Evolutionary conservation across 2,888 invertebrate species (phyloP).

Genomic region (Metalampra italica): DNA sequence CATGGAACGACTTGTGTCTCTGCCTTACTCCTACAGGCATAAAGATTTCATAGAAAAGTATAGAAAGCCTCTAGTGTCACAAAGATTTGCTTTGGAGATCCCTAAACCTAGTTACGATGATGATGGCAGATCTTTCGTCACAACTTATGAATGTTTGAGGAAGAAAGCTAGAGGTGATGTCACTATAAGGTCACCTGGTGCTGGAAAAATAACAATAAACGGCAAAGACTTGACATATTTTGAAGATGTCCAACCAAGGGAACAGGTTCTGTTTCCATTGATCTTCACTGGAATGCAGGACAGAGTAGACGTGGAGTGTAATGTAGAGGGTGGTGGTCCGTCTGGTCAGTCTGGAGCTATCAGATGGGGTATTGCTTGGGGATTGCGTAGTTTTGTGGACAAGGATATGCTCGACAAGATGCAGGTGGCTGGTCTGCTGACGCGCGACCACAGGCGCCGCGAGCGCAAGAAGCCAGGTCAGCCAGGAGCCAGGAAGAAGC

Average conservation of each 20-base stretch:
- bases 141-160: slow-evolving; percentile 84
- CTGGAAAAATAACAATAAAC: slow-evolving; percentile 90
- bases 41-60: slow-evolving; percentile 87
- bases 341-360: slow-evolving; percentile 93
- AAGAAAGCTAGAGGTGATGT: slow-evolving; percentile 88
- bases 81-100: slow-evolving; percentile 79
- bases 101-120: slow-evolving; percentile 84
- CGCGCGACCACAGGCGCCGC: slow-evolving; percentile 84
- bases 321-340: slow-evolving; percentile 84
- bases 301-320: slow-evolving; percentile 90
- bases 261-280: slow-evolving; percentile 93
- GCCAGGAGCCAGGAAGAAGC: slow-evolving; percentile 92
- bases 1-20: slow-evolving; percentile 83
- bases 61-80: slow-evolving; percentile 78
- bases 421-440: slow-evolving; percentile 93
- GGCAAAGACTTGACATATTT: slow-evolving; percentile 89
- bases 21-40: slow-evolving; percentile 84
- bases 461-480: slow-evolving; percentile 97
- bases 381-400: slow-evolving; percentile 90
- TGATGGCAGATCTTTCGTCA: slow-evolving; percentile 84
- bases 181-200: slow-evolving; percentile 88
- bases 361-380: slow-evolving; percentile 91
- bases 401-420: slow-evolving; percentile 87
- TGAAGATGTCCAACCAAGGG: slow-evolving; percentile 81
- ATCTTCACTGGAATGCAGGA: slow-evolving; percentile 86